These are phyloP conservation scores for Coenonympha glycerion DNA, from an alignment of 2,888 invertebrate genomes.

Conservation along the genomic window DNA sequence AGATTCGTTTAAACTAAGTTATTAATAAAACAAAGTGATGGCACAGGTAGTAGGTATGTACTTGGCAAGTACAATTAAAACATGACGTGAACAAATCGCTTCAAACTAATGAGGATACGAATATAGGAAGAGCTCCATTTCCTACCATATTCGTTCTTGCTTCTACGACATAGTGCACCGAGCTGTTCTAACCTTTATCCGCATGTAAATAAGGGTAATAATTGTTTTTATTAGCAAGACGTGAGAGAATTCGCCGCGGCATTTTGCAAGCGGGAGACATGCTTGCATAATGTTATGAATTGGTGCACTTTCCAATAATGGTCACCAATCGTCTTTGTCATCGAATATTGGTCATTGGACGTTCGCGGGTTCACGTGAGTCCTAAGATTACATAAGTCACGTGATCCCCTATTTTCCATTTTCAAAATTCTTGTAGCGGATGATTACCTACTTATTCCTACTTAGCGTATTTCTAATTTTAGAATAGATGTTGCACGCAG, in stretches of 20 bases:
- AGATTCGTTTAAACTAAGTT: no score
- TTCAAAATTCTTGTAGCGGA: no score
- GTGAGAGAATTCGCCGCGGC: conserved; percentile 23
- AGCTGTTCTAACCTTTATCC: not conserved
- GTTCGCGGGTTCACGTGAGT: no score
- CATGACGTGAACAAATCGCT: not conserved
- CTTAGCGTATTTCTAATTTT: no score
- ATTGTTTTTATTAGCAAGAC: conserved; percentile 7
- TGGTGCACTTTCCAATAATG: conserved; percentile 26
- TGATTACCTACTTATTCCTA: no score
- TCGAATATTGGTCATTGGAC: no score
- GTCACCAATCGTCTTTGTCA: conserved; percentile 7
- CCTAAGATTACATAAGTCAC: no score
- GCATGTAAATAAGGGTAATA: not conserved
- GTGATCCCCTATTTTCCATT: no score
- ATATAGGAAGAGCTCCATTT: conserved; percentile 21
- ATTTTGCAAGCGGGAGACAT: conserved; percentile 19
- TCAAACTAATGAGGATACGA: conserved; percentile 10
- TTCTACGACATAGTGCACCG: not conserved
- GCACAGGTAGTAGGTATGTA: no score
- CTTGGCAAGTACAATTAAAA: no score
- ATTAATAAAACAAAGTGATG: no score
- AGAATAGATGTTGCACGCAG: no score
- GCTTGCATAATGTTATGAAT: conserved; percentile 27
- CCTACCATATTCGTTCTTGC: conserved; percentile 15